A percentile compares a stretch with the other conserved stretches of the same genome.
Evolutionary conservation across 2,113 vertebrate species (phyloP).

Genomic region (Elephas maximus): DNA sequence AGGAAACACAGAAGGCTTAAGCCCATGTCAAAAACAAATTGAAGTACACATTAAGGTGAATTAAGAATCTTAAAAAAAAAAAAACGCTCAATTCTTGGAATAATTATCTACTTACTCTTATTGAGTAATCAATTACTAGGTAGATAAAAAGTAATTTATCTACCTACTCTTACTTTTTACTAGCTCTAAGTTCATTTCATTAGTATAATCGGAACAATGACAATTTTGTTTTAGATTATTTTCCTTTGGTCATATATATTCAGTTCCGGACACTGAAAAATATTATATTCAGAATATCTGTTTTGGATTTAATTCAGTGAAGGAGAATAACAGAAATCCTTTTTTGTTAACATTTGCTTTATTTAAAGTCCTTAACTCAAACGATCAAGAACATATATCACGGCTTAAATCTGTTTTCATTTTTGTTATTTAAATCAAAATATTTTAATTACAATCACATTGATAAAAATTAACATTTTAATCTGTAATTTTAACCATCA

Average conservation of each 20-base stretch:
- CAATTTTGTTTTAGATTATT: slow-evolving; percentile 19
- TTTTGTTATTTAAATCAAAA: slow-evolving; percentile 92
- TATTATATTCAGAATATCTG: slow-evolving; percentile 42
- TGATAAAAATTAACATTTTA: slow-evolving; percentile 93
- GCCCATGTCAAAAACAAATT: slow-evolving; percentile 50
- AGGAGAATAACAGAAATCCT: slow-evolving; percentile 80
- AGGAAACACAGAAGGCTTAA: slow-evolving; percentile 46
- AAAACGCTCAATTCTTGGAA: slow-evolving; percentile 8
- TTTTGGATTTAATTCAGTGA: slow-evolving; percentile 65
- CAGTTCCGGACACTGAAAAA: slow-evolving; percentile 27
- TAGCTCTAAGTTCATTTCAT: slow-evolving; percentile 18
- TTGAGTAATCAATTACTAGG: too few species aligned
- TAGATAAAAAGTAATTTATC: neutral
- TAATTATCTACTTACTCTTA: neutral
- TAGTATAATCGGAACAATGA: slow-evolving; percentile 5
- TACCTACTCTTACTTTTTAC: slow-evolving; percentile 54
- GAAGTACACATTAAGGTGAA: slow-evolving; percentile 51
- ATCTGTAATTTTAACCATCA: slow-evolving; percentile 87
- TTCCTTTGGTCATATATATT: slow-evolving; percentile 54
- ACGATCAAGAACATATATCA: slow-evolving; percentile 90
- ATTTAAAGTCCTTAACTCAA: slow-evolving; percentile 92
- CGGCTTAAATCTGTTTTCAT: slow-evolving; percentile 88
- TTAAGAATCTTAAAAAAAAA: slow-evolving; percentile 51
- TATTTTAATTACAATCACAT: slow-evolving; percentile 93
- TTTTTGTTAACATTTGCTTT: slow-evolving; percentile 90